Evolutionary conservation across 2,113 vertebrate genomes (phyloP).

Genomic region (Mesembrinibis cayennensis): DNA sequence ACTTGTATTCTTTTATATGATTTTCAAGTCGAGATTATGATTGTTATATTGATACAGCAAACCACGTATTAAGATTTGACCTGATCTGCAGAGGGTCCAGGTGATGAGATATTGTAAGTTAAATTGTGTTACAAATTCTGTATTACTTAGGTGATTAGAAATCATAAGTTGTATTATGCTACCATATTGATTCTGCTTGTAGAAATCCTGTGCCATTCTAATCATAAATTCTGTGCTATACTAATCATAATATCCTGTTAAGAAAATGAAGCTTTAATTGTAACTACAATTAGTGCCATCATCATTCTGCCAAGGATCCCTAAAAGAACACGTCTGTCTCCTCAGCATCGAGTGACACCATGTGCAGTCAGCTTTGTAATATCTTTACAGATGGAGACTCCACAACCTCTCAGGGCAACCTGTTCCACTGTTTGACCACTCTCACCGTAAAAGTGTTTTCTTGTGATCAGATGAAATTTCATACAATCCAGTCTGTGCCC

Average conservation of each 20-base stretch:
- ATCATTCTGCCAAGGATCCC: not conserved
- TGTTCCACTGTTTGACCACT: not conserved
- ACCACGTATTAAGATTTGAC: not conserved
- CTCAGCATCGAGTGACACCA: not conserved
- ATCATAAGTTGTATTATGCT: not conserved
- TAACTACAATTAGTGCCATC: not conserved
- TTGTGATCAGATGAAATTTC: not conserved
- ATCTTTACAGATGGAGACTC: not conserved
- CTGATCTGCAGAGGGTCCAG: not conserved
- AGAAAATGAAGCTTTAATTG: not conserved
- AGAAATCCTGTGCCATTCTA: too few species aligned
- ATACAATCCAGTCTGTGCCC: not conserved
- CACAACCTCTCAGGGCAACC: not conserved
- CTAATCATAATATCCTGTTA: not conserved
- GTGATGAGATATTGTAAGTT: not conserved
- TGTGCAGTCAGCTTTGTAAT: not conserved
- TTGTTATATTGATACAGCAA: not conserved
- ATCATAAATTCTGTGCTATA: not conserved
- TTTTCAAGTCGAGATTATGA: not conserved
- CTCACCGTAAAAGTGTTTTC: not conserved
- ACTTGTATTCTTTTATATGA: not conserved
- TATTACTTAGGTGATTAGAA: not conserved
- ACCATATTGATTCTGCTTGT: too few species aligned
- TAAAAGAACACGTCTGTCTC: not conserved
- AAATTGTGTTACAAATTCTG: not conserved